Evolutionary conservation across 2,113 vertebrate genomes (phyloP).

Genomic region (Oostethus manadensis): DNA sequence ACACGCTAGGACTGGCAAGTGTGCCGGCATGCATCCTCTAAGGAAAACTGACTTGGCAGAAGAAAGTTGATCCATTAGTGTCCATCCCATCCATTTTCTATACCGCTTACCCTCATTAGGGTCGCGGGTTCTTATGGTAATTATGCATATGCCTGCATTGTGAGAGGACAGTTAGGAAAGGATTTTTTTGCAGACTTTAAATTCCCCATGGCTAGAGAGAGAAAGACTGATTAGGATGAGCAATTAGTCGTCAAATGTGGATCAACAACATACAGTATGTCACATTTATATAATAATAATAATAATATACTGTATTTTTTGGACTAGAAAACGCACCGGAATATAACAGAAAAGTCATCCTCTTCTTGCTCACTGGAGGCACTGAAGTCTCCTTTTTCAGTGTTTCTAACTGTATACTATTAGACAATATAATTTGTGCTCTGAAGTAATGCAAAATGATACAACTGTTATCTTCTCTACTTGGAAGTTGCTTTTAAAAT

Average conservation of each 20-base stretch:
- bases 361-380: too few relatives aligned
- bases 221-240: slow-evolving; percentile 25
- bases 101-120: too few relatives aligned
- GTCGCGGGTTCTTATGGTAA: slow-evolving; percentile 64
- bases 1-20: slow-evolving; percentile 29
- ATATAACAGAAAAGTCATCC: too few relatives aligned
- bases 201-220: slow-evolving; percentile 28
- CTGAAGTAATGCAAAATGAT: slow-evolving; percentile 20
- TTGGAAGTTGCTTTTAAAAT: too few relatives aligned
- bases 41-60: slow-evolving; percentile 45
- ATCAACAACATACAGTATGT: slow-evolving; percentile 32
- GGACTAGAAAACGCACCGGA: too few relatives aligned
- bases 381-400: too few relatives aligned
- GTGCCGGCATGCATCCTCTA: slow-evolving; percentile 28
- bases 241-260: slow-evolving; percentile 28
- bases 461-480: slow-evolving; percentile 34
- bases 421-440: slow-evolving; percentile 40
- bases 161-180: slow-evolving; percentile 44
- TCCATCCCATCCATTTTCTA: too few relatives aligned
- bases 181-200: slow-evolving; percentile 26
- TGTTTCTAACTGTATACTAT: too few relatives aligned
- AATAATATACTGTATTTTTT: too few relatives aligned
- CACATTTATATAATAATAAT: slow-evolving; percentile 24
- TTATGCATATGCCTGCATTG: slow-evolving; percentile 44
- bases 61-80: slow-evolving; percentile 52